Evolutionary conservation across 2,888 invertebrate species (phyloP), one percentile per base, ranked within the genome.

Genomic region (Pheosia gnoma): DNA sequence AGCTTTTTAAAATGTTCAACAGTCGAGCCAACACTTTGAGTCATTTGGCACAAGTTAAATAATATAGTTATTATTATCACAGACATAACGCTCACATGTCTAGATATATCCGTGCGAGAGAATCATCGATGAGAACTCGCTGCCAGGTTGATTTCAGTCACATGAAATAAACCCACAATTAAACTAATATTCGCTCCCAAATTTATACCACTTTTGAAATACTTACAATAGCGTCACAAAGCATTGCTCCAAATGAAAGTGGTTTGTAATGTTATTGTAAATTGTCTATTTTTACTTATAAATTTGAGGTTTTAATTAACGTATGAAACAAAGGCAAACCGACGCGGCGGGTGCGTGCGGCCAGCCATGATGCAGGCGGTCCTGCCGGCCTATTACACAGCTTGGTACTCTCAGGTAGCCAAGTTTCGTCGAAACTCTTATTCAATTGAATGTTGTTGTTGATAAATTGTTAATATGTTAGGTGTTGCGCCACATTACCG

Each of bases 401-500:
- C 65, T 71, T 63, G 62, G 59, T 70, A 70, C 62, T 63, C 62
- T 66, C 59, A 65, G 63, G 77, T 58, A 61, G 63, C 57, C 57
- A 57, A 57, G 61, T 75, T 66, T 68, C 67, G 63, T 68, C 70
- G 54, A 66, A 57, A 66, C 69, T 66, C 75, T 79, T 75, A 77
- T 70, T 25, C 72, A 80, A 74, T 83, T 82, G 84, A 87, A 81
- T 87, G 89, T 89, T 90, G 83, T 87, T 86, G 88, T 89, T 89
- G 81, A 82, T 80, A 84, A 85, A 86, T 84, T 80, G 78, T 81
- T 89, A 90, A 87, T 82, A 85, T 87, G 82, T 84, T 89, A 90
- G 89, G 90, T 85, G 85, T 89, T 88, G 83, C 83, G 89, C 89
- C 90, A 88, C 85, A 85, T 79, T 81, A 78, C 81, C 72, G 80